Conservation (phyloP, 2,113 vertebrate species). For the Petaurus breviceps region DNA sequence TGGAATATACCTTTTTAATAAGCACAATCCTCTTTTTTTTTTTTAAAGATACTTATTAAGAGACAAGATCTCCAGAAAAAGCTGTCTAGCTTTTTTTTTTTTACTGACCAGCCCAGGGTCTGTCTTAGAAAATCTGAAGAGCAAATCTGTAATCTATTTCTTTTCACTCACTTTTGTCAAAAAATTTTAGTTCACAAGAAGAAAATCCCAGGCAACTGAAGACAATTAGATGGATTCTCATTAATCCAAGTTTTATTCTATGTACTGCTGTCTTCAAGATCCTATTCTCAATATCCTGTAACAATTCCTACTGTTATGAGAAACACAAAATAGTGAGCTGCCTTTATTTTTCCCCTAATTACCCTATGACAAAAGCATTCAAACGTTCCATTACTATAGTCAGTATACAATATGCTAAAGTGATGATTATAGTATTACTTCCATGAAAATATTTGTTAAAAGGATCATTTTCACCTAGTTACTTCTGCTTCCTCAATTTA, state of each 20-base stretch:
- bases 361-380: not conserved
- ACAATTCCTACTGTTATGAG: not conserved
- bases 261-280: not conserved
- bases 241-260: not conserved
- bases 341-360: not conserved
- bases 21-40: no score
- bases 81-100: not conserved
- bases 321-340: not conserved
- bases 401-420: not conserved
- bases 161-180: not conserved
- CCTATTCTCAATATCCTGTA: not conserved
- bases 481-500: not conserved
- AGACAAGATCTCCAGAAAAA: no score
- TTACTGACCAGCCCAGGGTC: not conserved
- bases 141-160: not conserved
- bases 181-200: not conserved
- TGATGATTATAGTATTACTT: not conserved
- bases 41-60: no score
- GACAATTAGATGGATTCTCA: not conserved
- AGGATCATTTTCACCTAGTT: not conserved
- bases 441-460: not conserved
- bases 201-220: not conserved
- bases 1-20: not conserved
- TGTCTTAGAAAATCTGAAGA: not conserved
- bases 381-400: not conserved